A percentile compares a stretch with the other conserved stretches of the same genome.
Evolutionary conservation across 2,797 vertebrate genomes (phyloP).

Genomic region (Rhinoraja longicauda): DNA sequence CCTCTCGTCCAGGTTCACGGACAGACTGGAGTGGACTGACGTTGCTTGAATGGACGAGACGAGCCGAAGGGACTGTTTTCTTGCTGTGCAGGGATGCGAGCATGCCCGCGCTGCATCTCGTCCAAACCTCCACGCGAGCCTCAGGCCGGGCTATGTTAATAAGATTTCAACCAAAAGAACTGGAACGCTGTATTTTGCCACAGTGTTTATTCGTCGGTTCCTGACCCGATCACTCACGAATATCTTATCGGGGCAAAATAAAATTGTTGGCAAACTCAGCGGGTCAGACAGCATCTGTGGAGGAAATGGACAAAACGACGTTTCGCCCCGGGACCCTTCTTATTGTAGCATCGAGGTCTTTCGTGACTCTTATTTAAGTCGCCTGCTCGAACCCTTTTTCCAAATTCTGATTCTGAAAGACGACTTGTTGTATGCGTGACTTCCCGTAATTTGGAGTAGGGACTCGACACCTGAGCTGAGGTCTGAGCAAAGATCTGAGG

Average conservation of each 20-base stretch:
- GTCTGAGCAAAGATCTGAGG: too few relatives aligned
- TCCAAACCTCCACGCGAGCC: not conserved
- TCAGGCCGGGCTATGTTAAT: not conserved
- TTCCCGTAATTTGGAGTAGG: not conserved
- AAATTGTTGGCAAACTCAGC: too few relatives aligned
- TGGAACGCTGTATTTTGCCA: too few relatives aligned
- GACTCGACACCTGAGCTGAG: not conserved
- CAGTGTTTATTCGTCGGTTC: not conserved
- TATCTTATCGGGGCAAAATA: not conserved
- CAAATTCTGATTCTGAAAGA: not conserved
- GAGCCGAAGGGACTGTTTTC: too few relatives aligned
- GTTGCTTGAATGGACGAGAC: not conserved
- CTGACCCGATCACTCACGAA: not conserved
- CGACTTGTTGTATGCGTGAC: not conserved
- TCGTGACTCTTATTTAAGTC: not conserved
- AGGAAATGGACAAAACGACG: too few relatives aligned
- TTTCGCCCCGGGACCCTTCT: too few relatives aligned
- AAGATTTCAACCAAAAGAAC: not conserved
- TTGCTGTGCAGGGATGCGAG: too few relatives aligned
- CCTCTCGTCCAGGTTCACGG: not conserved
- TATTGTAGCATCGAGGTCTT: too few relatives aligned
- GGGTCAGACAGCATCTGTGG: too few relatives aligned
- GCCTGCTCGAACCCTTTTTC: not conserved
- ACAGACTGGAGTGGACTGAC: not conserved
- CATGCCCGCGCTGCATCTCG: too few relatives aligned